Percentiles rank a stretch among this genome's conserved stretches.
phyloP scores from a whole-genome alignment of 2,113 vertebrate genomes.

The Prionailurus viverrinus region DNA sequence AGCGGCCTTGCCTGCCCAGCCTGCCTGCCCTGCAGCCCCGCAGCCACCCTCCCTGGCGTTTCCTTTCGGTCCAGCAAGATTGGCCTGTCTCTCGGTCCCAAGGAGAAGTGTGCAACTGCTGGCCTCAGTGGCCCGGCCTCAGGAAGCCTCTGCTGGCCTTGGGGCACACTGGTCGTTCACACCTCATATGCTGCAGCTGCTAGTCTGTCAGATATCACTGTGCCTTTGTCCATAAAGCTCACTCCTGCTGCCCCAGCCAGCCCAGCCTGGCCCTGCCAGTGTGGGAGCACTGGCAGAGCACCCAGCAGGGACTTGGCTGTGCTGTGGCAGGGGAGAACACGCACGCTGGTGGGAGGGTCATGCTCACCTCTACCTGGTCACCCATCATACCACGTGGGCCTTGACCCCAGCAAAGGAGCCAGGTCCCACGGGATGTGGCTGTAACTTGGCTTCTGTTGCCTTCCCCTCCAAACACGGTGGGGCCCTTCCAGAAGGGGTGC shows the following conservation, averaged over 20 bases:
- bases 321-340: too few species aligned
- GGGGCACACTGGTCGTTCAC: not conserved
- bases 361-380: not conserved
- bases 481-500: not conserved
- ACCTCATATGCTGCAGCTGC: too few species aligned
- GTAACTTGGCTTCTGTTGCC: not conserved
- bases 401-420: not conserved
- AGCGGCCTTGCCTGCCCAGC: not conserved
- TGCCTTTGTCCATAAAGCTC: not conserved
- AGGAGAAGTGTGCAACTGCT: not conserved
- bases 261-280: not conserved
- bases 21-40: not conserved
- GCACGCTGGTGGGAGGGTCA: too few species aligned
- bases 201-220: not conserved
- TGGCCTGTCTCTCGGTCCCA: rapidly evolving
- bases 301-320: not conserved
- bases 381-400: rapidly evolving
- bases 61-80: not conserved
- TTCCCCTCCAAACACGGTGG: not conserved
- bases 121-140: not conserved
- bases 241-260: not conserved
- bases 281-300: rapidly evolving
- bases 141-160: not conserved
- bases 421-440: not conserved
- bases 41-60: not conserved